Evolutionary conservation across 2,113 vertebrate species (phyloP), one percentile per base, ranked within the genome.

Genomic region (Sander lucioperca): DNA sequence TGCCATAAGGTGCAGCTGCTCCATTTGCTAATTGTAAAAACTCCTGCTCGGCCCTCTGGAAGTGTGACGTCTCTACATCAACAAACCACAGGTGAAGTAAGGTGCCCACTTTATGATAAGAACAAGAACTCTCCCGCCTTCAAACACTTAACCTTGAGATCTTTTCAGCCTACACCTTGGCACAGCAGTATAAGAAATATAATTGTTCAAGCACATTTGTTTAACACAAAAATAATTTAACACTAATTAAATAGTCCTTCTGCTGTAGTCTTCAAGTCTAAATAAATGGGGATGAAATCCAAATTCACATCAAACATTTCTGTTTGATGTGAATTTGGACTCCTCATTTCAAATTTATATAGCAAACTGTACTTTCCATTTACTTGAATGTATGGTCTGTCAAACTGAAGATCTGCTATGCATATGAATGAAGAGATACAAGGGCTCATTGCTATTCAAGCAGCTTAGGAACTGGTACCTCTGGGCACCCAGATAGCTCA

Each of bases 1-100:
- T 61, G 50, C 62, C 53, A 30, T 56, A 68, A 63, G 47, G 36
- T 86, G 73, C 87, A 90, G 73, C 86, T 87, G 80, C 62, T 88
- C 30, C 12, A 23, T 79, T 69, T 72, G 64, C 69, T 83, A 77
- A 91, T 79, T 87, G 72, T 79, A 51, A 39, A n/a, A 71, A 21
- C 30, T 63, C 57, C 65, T 45, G 68, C 59, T 68, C 51, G 30
- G 74, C 45, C 53, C 68, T 54, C 53, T 58, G 64, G 23, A 77
- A 23, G 50, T 79, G 30, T 75, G 70, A 80, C 10, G 13, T 77
- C 75, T 72, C 39, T 4, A 5, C 65, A 43, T 79, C 74, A 86
- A 58, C 81, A 77, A 73, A 77, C 76, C 54, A 68, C 73, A 81
- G 82, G 71, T 87, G 62, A 79, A 45, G 48, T 23, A 62, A 50